Base-by-base conservation (phyloP, 2,797 vertebrate genomes). In the Calcarius lapponicus region DNA sequence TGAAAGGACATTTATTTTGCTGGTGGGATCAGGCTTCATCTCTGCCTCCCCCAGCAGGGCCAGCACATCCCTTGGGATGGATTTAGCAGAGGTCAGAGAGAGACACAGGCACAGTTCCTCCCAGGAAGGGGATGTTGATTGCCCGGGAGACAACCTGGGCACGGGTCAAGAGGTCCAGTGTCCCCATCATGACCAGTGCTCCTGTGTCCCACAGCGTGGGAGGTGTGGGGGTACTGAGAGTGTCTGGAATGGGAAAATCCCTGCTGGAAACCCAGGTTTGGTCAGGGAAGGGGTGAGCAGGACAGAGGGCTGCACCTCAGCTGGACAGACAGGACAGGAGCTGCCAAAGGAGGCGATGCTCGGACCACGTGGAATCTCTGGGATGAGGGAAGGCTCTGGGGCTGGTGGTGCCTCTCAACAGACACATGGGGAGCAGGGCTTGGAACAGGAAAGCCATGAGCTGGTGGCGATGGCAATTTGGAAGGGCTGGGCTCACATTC, bases 281-380 rank as follows among this genome's bases (percentile, higher is more conserved):
- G 16, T 22, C 31, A 48, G 81, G 67, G 31, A 62, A 40, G 20
- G 0, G 2, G 24, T 51, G 17, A 29, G 60, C 19, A 12, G 76
- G 83, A 61, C 17, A 31, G 51, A 43, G 28, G 66, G 73, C 43
- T 1, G 7, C 1, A 3, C 6, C 47, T 45, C 20, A 43, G 1
- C 17, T 3, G 17, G 31, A 25, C 43, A 72, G 71, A 17, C 5
- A 0, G 0, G 43, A n/a, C 32, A 66, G 73, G 29, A 93, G 65
- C 20, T 25, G 40, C 43, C 17, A 29, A 9, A 76, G 73, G 43
- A 70, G 66, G 48, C 0, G 9, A 22, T 31, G 34, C 21, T 53
- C 2, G 3, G 36, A 5, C 25, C 31, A 7, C 0, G 0, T 17
- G 83, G 72, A 16, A 71, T 32, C 34, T 73, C 57, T 0, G 2